These are phyloP conservation scores for Bombus huntii DNA, from an alignment of 1,140 invertebrate species.

Conservation along the genomic window DNA sequence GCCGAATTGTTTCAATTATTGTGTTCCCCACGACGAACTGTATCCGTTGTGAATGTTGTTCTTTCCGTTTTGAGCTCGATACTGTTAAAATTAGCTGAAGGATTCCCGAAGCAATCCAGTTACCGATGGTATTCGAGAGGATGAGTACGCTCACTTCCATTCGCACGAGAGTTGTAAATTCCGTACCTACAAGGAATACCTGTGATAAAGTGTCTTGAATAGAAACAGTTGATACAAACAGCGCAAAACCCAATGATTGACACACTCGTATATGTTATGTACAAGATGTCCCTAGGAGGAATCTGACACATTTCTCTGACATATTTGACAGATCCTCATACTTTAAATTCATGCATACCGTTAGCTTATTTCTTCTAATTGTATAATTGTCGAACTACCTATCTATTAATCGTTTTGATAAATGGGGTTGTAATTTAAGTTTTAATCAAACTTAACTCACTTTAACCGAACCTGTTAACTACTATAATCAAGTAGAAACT, in stretches of 20 bases:
- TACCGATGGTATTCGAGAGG: conserved; percentile 50
- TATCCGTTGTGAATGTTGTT: background rate
- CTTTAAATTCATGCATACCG: too few relatives aligned
- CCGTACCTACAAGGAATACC: background rate
- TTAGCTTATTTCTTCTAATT: too few relatives aligned
- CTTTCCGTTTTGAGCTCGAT: conserved; percentile 19
- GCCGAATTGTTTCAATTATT: background rate
- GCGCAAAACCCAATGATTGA: background rate
- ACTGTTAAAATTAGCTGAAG: conserved; percentile 51
- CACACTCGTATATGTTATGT: background rate
- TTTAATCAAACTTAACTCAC: too few relatives aligned
- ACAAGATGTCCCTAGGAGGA: too few relatives aligned
- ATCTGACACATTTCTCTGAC: too few relatives aligned
- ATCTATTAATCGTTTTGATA: too few relatives aligned
- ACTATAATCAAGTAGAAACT: too few relatives aligned
- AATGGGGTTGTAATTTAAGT: too few relatives aligned
- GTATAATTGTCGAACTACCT: too few relatives aligned
- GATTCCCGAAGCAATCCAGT: conserved; percentile 26
- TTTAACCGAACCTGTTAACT: too few relatives aligned
- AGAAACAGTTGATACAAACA: background rate
- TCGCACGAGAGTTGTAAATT: conserved; percentile 56
- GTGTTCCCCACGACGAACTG: background rate
- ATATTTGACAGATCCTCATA: too few relatives aligned
- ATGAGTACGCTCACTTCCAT: conserved; percentile 50
- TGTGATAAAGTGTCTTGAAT: background rate